Conservation (phyloP, 2,888 invertebrate genomes). For the Miltochrista miniata region DNA sequence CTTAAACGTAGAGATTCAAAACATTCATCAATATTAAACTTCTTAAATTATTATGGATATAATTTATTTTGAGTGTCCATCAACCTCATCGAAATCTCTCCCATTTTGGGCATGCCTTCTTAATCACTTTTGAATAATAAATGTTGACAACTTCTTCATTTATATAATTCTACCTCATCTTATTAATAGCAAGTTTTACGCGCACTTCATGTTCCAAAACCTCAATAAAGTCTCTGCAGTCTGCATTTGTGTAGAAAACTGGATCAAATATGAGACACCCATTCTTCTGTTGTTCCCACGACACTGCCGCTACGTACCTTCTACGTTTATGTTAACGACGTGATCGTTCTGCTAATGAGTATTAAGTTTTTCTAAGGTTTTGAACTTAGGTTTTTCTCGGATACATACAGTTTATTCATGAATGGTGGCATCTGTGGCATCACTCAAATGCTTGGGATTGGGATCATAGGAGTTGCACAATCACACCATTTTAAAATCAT, state of each 20-base stretch:
- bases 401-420: conserved; percentile 8
- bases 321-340: conserved; percentile 62
- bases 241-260: conserved; percentile 73
- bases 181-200: conserved; percentile 62
- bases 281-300: conserved; percentile 77
- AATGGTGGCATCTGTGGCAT: conserved; percentile 10
- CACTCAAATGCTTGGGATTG: conserved; percentile 4
- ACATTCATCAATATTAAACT: conserved; percentile 53
- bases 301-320: conserved; percentile 61
- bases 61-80: conserved; percentile 37
- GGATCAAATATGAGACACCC: conserved; percentile 64
- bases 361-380: conserved; percentile 58
- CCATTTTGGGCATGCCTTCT: conserved; percentile 6
- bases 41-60: neutral
- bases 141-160: neutral
- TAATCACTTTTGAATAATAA: neutral
- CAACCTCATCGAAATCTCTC: conserved; percentile 18
- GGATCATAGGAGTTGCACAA: neutral
- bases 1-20: conserved; percentile 73
- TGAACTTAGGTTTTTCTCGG: conserved; percentile 33
- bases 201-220: conserved; percentile 70
- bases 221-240: conserved; percentile 73
- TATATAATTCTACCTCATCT: no score
- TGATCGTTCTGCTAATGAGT: conserved; percentile 71
- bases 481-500: neutral